These are phyloP conservation scores for Malurus alboscapulatus DNA, from an alignment of 2,113 vertebrate species.

Conservation along the genomic window DNA sequence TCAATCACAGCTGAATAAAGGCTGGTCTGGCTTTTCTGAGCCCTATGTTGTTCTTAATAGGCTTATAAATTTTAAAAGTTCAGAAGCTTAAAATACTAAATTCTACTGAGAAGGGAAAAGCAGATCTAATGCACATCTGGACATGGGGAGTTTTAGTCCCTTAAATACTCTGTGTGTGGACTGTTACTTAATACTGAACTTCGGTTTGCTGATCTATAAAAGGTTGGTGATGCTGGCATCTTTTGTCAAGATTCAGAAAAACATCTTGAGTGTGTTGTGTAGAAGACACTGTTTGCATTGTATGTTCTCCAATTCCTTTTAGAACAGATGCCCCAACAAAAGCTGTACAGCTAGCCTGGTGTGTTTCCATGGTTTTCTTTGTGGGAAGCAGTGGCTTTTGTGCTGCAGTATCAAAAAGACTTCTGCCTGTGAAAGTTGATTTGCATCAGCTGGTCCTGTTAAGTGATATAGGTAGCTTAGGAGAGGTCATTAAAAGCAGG, in stretches of 20 bases:
- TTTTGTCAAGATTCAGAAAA: background rate
- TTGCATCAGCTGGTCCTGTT: background rate
- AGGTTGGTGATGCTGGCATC: background rate
- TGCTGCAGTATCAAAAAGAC: background rate
- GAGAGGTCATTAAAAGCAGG: background rate
- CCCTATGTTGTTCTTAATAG: background rate
- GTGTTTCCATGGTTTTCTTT: background rate
- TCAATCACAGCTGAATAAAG: background rate
- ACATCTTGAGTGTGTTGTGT: rapidly evolving
- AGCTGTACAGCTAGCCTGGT: background rate
- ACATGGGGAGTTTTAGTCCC: background rate
- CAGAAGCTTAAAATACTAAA: background rate
- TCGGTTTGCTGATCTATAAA: background rate
- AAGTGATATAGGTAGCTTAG: background rate
- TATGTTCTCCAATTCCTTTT: background rate
- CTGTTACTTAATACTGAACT: background rate
- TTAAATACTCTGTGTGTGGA: rapidly evolving
- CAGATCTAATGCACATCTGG: background rate
- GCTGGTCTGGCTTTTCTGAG: background rate
- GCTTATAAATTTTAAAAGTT: background rate
- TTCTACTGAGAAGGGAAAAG: background rate
- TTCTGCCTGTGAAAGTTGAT: background rate
- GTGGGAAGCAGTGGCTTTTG: background rate
- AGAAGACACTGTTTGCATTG: background rate
- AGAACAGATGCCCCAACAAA: background rate